Evolutionary conservation across 2,113 vertebrate species (phyloP).

Genomic region (Motacilla alba): DNA sequence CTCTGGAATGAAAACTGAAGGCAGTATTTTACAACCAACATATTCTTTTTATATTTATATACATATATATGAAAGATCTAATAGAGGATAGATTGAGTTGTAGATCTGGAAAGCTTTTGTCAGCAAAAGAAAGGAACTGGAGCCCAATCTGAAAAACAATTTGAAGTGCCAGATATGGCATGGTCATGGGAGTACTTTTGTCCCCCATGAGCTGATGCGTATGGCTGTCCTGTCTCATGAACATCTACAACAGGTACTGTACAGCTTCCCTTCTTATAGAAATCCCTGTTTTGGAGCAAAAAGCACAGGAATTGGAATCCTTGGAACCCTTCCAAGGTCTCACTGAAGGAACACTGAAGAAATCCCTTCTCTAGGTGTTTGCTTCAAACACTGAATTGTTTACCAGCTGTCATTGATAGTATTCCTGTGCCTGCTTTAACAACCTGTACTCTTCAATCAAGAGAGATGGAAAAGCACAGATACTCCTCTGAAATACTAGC

Average conservation of each 20-base stretch:
- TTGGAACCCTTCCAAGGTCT: neutral
- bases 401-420: neutral
- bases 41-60: neutral
- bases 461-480: neutral
- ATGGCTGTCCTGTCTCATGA: neutral
- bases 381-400: neutral
- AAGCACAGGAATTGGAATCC: neutral
- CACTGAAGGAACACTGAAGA: neutral
- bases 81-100: neutral
- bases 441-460: neutral
- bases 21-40: neutral
- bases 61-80: neutral
- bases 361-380: neutral
- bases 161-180: neutral
- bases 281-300: neutral
- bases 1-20: neutral
- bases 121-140: neutral
- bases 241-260: neutral
- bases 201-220: neutral
- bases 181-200: neutral
- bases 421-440: neutral
- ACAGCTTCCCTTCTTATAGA: neutral
- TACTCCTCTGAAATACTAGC: neutral
- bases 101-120: neutral
- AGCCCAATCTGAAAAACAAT: neutral